These are phyloP conservation scores for Perizoma flavofasciatum DNA, from an alignment of 2,888 invertebrate genomes.

Conservation along the genomic window DNA sequence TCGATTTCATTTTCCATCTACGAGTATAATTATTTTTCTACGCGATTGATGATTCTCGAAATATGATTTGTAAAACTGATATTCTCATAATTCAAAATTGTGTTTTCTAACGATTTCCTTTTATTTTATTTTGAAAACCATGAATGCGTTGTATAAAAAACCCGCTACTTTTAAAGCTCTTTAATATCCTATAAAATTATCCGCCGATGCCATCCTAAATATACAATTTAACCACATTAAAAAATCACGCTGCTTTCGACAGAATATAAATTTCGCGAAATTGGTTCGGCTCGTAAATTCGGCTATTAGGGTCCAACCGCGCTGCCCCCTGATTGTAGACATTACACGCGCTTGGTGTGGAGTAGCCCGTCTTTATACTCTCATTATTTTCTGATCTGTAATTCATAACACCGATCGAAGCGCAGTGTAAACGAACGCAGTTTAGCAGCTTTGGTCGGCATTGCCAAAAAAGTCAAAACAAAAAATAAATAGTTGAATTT, in stretches of 20 bases:
- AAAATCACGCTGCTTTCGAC: conserved; percentile 55
- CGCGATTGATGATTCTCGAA: too few relatives aligned
- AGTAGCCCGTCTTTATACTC: conserved; percentile 48
- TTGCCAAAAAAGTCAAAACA: too few relatives aligned
- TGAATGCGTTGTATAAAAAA: background rate
- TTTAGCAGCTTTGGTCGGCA: background rate
- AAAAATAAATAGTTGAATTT: too few relatives aligned
- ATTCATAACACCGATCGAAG: conserved; percentile 49
- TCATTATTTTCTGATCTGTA: conserved; percentile 54
- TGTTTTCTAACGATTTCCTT: too few relatives aligned
- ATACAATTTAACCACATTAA: conserved; percentile 48
- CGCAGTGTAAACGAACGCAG: conserved; percentile 10
- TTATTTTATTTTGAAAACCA: too few relatives aligned
- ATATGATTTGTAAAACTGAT: too few relatives aligned
- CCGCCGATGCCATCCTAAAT: conserved; percentile 26
- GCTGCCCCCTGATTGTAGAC: conserved; percentile 37
- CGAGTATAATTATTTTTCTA: too few relatives aligned
- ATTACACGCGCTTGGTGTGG: conserved; percentile 37
- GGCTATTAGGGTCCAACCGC: conserved; percentile 38
- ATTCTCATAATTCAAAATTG: too few relatives aligned
- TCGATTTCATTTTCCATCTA: too few relatives aligned
- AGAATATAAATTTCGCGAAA: conserved; percentile 65
- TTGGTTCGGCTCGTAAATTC: conserved; percentile 61
- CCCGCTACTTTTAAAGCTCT: conserved; percentile 12
- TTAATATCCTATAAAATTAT: conserved; percentile 29